Percentiles rank a stretch among this genome's conserved stretches.
Evolutionary conservation across 1,140 invertebrate species (phyloP).

Genomic region (Halesus radiatus): DNA sequence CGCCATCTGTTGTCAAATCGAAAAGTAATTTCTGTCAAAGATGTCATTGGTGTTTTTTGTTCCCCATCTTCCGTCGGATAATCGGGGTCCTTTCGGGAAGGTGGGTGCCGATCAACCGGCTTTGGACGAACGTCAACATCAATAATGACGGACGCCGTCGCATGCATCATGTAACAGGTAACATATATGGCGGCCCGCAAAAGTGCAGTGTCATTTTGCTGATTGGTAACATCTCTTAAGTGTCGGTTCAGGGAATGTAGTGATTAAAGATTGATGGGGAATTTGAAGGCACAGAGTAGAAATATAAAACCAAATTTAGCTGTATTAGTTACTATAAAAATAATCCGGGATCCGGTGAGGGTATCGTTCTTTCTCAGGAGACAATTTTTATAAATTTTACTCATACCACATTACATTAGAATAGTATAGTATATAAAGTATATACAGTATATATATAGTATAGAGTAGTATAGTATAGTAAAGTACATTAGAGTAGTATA

Average conservation of each 20-base stretch:
- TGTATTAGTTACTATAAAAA: no score
- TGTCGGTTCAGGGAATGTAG: not conserved
- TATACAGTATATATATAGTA: no score
- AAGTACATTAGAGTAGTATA: no score
- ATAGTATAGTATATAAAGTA: no score
- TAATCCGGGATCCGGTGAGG: no score
- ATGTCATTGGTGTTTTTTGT: not conserved
- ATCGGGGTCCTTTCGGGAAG: not conserved
- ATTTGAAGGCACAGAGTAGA: not conserved
- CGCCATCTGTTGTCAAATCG: no score
- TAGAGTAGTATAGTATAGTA: no score
- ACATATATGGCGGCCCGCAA: not conserved
- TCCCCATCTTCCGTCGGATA: not conserved
- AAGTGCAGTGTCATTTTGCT: constrained; percentile 53
- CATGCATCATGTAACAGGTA: no score
- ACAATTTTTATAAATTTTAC: no score
- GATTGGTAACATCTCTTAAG: constrained; percentile 49
- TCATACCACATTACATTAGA: no score
- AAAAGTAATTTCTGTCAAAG: no score
- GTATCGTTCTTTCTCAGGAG: no score
- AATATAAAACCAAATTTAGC: not conserved
- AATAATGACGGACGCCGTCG: constrained; percentile 8
- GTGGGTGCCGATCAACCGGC: constrained; percentile 5
- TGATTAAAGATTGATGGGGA: not conserved
- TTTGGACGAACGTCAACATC: constrained; percentile 7